Evolutionary conservation across 2,888 invertebrate species (phyloP).

Genomic region (Apocheima hispidaria): DNA sequence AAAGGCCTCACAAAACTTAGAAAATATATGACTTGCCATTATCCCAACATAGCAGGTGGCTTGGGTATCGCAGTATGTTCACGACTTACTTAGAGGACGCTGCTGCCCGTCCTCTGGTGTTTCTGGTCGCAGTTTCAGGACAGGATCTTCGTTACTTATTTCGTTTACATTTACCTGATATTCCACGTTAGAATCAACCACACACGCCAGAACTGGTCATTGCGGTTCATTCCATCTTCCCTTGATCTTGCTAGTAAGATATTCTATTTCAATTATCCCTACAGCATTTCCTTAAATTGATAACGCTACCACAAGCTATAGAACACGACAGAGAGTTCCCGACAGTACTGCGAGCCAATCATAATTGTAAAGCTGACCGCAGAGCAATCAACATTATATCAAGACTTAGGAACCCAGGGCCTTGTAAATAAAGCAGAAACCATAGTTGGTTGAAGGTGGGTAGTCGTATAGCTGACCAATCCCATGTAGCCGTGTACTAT

Average conservation of each 20-base stretch:
- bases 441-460: too few species aligned
- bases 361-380: slow-evolving; percentile 35
- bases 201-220: slow-evolving; percentile 4
- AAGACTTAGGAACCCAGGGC: neutral
- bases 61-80: too few species aligned
- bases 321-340: slow-evolving; percentile 30
- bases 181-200: neutral
- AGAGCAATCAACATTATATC: slow-evolving; percentile 28
- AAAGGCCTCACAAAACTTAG: too few species aligned
- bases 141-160: neutral
- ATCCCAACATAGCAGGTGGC: too few species aligned
- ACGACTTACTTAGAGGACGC: too few species aligned
- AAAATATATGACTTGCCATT: too few species aligned
- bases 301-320: slow-evolving; percentile 14
- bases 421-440: neutral
- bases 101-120: too few species aligned
- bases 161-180: neutral
- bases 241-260: slow-evolving; percentile 14
- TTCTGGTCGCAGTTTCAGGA: too few species aligned
- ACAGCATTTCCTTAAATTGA: slow-evolving; percentile 30
- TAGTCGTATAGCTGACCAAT: neutral
- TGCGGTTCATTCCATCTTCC: neutral
- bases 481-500: neutral
- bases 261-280: slow-evolving; percentile 23
- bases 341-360: slow-evolving; percentile 31